Evolutionary conservation across 2,888 invertebrate species (phyloP).

Genomic region (Aricia artaxerxes): DNA sequence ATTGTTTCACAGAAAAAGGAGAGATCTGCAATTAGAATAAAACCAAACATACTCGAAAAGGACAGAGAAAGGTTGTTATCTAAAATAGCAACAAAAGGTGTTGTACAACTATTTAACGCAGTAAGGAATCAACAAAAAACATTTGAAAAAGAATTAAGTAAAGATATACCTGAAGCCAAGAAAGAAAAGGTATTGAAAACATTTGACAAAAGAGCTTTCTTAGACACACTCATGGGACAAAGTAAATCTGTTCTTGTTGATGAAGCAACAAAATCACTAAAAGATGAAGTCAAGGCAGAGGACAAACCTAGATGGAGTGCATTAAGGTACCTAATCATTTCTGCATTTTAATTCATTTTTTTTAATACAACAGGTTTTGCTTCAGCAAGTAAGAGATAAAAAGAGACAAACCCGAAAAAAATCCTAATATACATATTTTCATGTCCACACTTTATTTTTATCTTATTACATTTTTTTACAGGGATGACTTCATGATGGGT

Average conservation of each 20-base stretch:
- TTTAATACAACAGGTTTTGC: too few relatives aligned
- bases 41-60: conserved; percentile 87
- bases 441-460: too few relatives aligned
- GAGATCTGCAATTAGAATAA: conserved; percentile 83
- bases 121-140: conserved; percentile 92
- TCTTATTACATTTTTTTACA: conserved; percentile 56
- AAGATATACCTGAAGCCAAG: conserved; percentile 87
- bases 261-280: conserved; percentile 61
- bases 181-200: conserved; percentile 88
- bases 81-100: conserved; percentile 94
- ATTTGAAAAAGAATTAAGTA: conserved; percentile 84
- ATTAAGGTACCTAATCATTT: conserved; percentile 60
- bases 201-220: conserved; percentile 87
- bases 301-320: conserved; percentile 82
- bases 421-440: too few relatives aligned
- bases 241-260: conserved; percentile 79
- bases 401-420: too few relatives aligned
- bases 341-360: too few relatives aligned
- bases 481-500: conserved; percentile 94
- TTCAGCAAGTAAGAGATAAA: too few relatives aligned
- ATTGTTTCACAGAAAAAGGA: conserved; percentile 79
- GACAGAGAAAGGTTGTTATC: conserved; percentile 88
- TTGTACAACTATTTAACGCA: conserved; percentile 95
- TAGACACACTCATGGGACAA: conserved; percentile 89
- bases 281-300: conserved; percentile 67